Evolutionary conservation across 2,113 vertebrate genomes (phyloP).

Genomic region (Corythaeola cristata): DNA sequence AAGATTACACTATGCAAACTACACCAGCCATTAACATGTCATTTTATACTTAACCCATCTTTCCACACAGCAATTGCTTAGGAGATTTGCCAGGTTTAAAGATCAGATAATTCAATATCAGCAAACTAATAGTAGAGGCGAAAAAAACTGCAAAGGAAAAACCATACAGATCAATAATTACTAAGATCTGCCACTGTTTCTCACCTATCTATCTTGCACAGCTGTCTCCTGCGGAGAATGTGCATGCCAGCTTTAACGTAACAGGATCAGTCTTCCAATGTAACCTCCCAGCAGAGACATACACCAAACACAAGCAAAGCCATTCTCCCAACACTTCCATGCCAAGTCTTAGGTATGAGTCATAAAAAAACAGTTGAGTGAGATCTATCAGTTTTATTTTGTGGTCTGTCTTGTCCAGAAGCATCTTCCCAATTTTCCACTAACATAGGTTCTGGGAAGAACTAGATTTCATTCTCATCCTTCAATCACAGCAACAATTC

Average conservation of each 20-base stretch:
- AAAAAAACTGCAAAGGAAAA: background rate
- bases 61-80: background rate
- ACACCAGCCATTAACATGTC: background rate
- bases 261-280: background rate
- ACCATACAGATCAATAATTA: background rate
- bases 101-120: background rate
- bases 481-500: slow-evolving; percentile 29
- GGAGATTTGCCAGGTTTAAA: background rate
- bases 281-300: background rate
- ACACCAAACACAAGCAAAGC: background rate
- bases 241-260: background rate
- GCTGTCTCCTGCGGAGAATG: background rate
- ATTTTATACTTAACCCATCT: background rate
- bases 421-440: background rate
- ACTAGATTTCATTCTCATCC: background rate
- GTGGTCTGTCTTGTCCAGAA: background rate
- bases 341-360: background rate
- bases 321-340: background rate
- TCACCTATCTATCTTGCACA: background rate
- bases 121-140: background rate
- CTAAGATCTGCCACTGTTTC: background rate
- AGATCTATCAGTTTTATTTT: background rate
- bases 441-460: background rate
- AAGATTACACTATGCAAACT: slow-evolving; percentile 21
- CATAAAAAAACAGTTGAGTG: background rate